A percentile compares a stretch with the other conserved stretches of the same genome.
Conservation (phyloP, 35 echinoderm and acorn worm species). For the Ophioderma brevispina region DNA sequence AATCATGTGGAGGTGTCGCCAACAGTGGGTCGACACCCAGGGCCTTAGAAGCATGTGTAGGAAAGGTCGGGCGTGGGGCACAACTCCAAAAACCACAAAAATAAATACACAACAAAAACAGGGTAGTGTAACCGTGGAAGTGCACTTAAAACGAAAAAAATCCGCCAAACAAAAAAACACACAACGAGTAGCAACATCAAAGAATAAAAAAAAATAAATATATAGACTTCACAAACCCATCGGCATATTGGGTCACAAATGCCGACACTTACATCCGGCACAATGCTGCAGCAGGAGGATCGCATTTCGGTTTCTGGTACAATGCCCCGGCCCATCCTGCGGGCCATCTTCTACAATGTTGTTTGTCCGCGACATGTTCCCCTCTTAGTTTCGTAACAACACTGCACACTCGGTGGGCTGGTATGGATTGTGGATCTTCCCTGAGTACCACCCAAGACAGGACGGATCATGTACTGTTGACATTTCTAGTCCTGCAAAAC, state of each 20-base stretch:
- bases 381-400: conserved; percentile 91
- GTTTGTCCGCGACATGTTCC: conserved; percentile 87
- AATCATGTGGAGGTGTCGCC: conserved; percentile 91
- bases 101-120: too few species aligned
- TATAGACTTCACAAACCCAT: conserved; percentile 89
- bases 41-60: conserved; percentile 94
- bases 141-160: too few species aligned
- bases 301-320: conserved; percentile 99
- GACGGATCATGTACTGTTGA: conserved; percentile 20
- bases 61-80: too few species aligned
- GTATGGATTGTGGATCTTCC: conserved; percentile 99
- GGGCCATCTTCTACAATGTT: conserved; percentile 85
- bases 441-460: conserved; percentile 64
- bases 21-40: too few species aligned
- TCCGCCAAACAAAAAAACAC: conserved; percentile 80
- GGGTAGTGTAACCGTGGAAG: too few species aligned
- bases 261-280: conserved; percentile 86
- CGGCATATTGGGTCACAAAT: conserved; percentile 96
- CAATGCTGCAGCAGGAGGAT: conserved; percentile 92
- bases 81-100: too few species aligned
- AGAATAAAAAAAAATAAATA: conserved; percentile 87
- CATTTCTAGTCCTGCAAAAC: conserved; percentile 42
- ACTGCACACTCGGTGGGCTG: conserved; percentile 84
- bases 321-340: conserved; percentile 64
- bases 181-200: conserved; percentile 81